Evolutionary conservation across 2,113 vertebrate genomes (phyloP).

Genomic region (Drymodes brunneopygia): DNA sequence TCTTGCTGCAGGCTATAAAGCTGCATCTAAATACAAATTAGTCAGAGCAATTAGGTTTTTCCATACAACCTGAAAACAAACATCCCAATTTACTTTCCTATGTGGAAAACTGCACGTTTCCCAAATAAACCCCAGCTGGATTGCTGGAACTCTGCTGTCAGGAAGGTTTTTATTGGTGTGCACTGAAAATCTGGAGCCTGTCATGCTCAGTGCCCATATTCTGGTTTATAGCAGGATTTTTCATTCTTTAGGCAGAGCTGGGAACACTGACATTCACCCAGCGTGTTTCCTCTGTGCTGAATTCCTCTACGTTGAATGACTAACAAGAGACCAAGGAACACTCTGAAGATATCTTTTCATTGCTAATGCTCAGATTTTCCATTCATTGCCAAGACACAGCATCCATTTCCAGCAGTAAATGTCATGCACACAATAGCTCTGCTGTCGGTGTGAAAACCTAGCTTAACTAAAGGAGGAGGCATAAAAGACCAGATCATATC

Average conservation of each 20-base stretch:
- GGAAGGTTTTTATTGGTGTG: not conserved
- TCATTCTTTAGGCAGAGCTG: not conserved
- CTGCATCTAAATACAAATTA: not conserved
- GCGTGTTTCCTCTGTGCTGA: not conserved
- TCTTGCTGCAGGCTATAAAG: not conserved
- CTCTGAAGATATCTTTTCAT: constrained; percentile 54
- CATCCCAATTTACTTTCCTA: not conserved
- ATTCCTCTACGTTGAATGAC: constrained; percentile 1
- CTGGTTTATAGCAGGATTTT: not conserved
- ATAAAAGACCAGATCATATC: not conserved
- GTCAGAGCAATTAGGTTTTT: not conserved
- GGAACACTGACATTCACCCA: constrained; percentile 34
- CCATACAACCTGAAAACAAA: not conserved
- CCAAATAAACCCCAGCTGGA: not conserved
- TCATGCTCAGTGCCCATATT: not conserved
- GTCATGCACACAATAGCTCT: constrained; percentile 66
- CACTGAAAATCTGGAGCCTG: not conserved
- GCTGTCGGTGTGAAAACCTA: constrained; percentile 65
- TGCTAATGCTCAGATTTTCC: constrained; percentile 42
- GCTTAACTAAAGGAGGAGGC: constrained; percentile 12
- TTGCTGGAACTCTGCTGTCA: not conserved
- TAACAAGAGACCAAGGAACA: constrained; percentile 38
- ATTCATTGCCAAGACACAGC: constrained; percentile 37
- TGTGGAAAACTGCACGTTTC: not conserved
- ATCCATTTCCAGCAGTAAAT: constrained; percentile 67